phyloP scores from a whole-genome alignment of 2,888 invertebrate genomes.

The Meliscaeva auricollis region DNA sequence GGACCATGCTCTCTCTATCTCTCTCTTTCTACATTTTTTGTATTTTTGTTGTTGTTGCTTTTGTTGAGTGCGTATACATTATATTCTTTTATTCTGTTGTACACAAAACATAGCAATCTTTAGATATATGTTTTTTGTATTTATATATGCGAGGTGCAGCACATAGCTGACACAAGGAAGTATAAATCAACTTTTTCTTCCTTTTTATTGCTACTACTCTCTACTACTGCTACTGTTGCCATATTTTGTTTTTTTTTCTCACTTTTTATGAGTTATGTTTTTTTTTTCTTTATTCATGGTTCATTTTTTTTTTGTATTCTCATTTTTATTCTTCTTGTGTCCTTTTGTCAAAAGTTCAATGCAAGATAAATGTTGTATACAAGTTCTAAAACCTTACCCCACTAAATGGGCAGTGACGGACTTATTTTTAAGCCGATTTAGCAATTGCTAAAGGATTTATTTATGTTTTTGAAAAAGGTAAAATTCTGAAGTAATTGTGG shows the following conservation, averaged over 20 bases:
- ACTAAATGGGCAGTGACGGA: conserved; percentile 11
- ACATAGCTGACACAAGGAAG: conserved; percentile 65
- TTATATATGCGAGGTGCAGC: conserved; percentile 39
- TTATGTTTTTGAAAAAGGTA: background rate
- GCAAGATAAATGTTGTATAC: conserved; percentile 70
- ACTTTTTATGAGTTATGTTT: conserved; percentile 38
- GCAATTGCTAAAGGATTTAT: background rate
- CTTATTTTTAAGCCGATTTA: background rate
- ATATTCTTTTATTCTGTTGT: conserved; percentile 13
- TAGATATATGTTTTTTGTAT: background rate
- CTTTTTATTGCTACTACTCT: conserved; percentile 34
- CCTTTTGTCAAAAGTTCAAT: conserved; percentile 73
- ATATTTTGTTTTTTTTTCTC: conserved; percentile 6
- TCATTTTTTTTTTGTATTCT: conserved; percentile 25
- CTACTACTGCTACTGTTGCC: conserved; percentile 21
- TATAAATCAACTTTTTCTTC: conserved; percentile 69
- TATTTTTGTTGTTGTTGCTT: conserved; percentile 44
- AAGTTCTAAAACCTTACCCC: conserved; percentile 33
- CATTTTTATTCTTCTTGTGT: conserved; percentile 40
- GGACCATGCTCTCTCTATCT: background rate
- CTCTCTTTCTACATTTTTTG: background rate
- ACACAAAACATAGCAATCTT: conserved; percentile 55
- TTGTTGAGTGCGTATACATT: conserved; percentile 46
- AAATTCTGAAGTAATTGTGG: too few species aligned
- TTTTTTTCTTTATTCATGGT: conserved; percentile 13